phyloP scores from a whole-genome alignment of 2,888 invertebrate genomes.

The Digitonthophagus gazella region DNA sequence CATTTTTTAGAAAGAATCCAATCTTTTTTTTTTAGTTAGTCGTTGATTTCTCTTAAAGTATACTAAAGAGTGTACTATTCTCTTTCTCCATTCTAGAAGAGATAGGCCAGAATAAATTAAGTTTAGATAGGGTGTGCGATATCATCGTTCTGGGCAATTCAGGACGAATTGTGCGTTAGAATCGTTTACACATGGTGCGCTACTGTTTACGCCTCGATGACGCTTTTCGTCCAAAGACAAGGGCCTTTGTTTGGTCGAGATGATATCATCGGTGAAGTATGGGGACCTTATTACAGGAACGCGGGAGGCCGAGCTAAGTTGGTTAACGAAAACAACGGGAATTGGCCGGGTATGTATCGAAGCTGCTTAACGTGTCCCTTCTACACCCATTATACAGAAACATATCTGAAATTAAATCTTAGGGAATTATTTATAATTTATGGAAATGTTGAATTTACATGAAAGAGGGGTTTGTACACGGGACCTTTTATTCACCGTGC shows the following conservation, averaged over 20 bases:
- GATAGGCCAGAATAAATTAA: background rate
- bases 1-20: background rate
- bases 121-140: background rate
- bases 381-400: background rate
- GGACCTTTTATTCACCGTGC: background rate
- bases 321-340: slow-evolving; percentile 3
- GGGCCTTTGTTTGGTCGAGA: background rate
- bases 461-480: background rate
- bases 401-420: slow-evolving; percentile 10
- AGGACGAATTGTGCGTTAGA: slow-evolving; percentile 38
- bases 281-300: slow-evolving; percentile 1
- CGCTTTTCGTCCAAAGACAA: slow-evolving; percentile 7
- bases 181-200: slow-evolving; percentile 37
- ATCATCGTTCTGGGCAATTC: slow-evolving; percentile 36
- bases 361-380: background rate
- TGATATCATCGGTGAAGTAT: slow-evolving; percentile 1
- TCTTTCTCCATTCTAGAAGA: too few relatives aligned
- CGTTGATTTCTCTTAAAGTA: too few relatives aligned
- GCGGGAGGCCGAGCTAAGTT: background rate
- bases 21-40: too few relatives aligned
- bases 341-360: background rate
- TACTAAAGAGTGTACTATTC: too few relatives aligned
- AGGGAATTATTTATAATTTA: background rate
- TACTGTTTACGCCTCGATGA: slow-evolving; percentile 23
- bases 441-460: background rate